Evolutionary conservation across 2,888 invertebrate genomes (phyloP), one percentile per base, ranked within the genome.

Genomic region (Pheosia tremula): DNA sequence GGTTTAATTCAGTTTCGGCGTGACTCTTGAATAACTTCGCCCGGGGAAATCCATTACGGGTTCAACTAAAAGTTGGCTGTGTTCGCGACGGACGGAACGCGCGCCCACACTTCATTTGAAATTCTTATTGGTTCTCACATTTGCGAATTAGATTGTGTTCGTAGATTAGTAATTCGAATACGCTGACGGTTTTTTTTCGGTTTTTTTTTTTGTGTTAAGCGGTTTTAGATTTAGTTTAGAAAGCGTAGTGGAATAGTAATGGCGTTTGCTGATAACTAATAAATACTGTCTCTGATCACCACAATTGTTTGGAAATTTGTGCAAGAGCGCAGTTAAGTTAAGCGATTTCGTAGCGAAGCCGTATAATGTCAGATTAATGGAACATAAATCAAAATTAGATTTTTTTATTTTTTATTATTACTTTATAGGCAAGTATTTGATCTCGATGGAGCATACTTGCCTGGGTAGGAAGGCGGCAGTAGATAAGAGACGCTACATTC

Each of bases 61-160:
- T 69, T 59, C 63, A 67, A 70, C 74, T 74, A 66, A 80, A 82
- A 79, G 74, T 81, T 79, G 67, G 70, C 53, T 72, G 65, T 71
- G 74, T 72, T 74, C 73, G 66, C 77, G 75, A 74, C 75, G 75
- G 73, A 59, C 66, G 57, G 62, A 67, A 68, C 68, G 69, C 68
- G 69, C 72, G 66, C 67, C 66, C 55, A 62, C 37, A 59, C 67
- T 69, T 75, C 67, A 47, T 83, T 83, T 82, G 80, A 79, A 83
- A 83, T 82, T 83, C 83, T 78, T 81, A 83, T 83, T 77, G 77
- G 78, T 67, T 70, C 65, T 68, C 74, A 74, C 77, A 76, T 77
- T 79, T 72, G 74, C 70, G 75, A 79, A 79, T 81, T 81, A 77
- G 76, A 80, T 82, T 73, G 67, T 69, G 72, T 67, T 74, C 71